phyloP scores from a whole-genome alignment of 35 echinoderm and acorn worm species.

The Ophiothrix spiculata region DNA sequence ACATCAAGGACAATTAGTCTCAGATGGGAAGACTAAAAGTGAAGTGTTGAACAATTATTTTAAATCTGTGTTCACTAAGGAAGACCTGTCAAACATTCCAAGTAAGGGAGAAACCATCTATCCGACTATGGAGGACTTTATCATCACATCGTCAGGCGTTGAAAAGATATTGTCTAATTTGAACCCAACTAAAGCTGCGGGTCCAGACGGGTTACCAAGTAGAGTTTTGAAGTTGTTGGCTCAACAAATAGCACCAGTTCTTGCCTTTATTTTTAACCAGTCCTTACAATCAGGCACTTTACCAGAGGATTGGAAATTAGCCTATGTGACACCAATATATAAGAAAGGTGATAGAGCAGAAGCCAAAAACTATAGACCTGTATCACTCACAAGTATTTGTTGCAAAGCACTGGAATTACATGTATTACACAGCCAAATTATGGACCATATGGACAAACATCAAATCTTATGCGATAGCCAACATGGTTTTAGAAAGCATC shows the following conservation, averaged over 20 bases:
- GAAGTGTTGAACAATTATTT: conserved; percentile 35
- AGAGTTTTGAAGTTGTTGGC: conserved; percentile 22
- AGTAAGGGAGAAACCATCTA: neutral
- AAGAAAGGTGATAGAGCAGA: conserved; percentile 27
- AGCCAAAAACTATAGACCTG: conserved; percentile 36
- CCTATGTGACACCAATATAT: conserved; percentile 25
- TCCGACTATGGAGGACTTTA: conserved; percentile 1
- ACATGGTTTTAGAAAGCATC: conserved; percentile 44
- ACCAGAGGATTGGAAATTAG: conserved; percentile 21
- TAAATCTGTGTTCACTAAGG: conserved; percentile 35
- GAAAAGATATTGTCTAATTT: conserved; percentile 9
- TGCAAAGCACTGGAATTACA: conserved; percentile 40
- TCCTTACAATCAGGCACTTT: conserved; percentile 14
- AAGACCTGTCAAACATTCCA: neutral
- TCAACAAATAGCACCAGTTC: conserved; percentile 15
- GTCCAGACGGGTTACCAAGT: conserved; percentile 32
- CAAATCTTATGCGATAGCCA: conserved; percentile 23
- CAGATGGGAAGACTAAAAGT: conserved; percentile 7
- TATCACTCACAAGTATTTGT: conserved; percentile 34
- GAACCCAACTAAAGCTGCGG: conserved; percentile 24
- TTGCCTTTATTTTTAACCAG: conserved; percentile 29
- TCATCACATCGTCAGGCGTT: conserved; percentile 18
- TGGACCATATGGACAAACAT: conserved; percentile 21
- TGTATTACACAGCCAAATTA: conserved; percentile 19
- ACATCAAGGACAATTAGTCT: conserved; percentile 16